Evolutionary conservation across 1,140 invertebrate genomes (phyloP).

Genomic region (Anastatus disparis): DNA sequence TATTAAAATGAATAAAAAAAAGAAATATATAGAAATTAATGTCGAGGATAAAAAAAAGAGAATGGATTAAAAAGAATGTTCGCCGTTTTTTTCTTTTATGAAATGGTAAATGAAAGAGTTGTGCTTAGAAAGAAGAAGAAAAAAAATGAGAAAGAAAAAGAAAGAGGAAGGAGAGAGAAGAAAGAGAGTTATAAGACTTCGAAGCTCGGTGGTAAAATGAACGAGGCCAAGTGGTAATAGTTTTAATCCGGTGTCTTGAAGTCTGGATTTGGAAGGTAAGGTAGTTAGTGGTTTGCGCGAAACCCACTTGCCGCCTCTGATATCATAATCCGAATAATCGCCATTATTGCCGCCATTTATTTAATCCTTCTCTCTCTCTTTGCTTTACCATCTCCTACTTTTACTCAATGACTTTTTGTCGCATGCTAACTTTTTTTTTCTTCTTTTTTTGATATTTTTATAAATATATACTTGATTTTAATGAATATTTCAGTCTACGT

Average conservation of each 20-base stretch:
- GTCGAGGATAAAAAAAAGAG: too few relatives aligned
- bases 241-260: conserved; percentile 68
- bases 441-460: too few relatives aligned
- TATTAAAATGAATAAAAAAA: too few relatives aligned
- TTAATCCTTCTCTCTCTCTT: conserved; percentile 56
- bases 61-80: too few relatives aligned
- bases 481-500: too few relatives aligned
- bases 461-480: too few relatives aligned
- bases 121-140: background rate
- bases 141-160: background rate
- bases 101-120: too few relatives aligned
- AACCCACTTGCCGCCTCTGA: conserved; percentile 65
- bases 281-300: conserved; percentile 63
- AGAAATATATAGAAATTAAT: too few relatives aligned
- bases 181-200: background rate
- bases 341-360: conserved; percentile 67
- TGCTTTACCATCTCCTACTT: background rate
- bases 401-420: too few relatives aligned
- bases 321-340: conserved; percentile 70
- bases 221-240: conserved; percentile 61
- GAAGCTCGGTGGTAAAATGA: background rate
- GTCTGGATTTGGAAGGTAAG: conserved; percentile 65
- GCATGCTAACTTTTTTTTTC: background rate
- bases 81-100: too few relatives aligned
- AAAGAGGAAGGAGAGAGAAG: background rate